Base-by-base conservation (phyloP, 2,797 vertebrate species). In the Labroides dimidiatus region DNA sequence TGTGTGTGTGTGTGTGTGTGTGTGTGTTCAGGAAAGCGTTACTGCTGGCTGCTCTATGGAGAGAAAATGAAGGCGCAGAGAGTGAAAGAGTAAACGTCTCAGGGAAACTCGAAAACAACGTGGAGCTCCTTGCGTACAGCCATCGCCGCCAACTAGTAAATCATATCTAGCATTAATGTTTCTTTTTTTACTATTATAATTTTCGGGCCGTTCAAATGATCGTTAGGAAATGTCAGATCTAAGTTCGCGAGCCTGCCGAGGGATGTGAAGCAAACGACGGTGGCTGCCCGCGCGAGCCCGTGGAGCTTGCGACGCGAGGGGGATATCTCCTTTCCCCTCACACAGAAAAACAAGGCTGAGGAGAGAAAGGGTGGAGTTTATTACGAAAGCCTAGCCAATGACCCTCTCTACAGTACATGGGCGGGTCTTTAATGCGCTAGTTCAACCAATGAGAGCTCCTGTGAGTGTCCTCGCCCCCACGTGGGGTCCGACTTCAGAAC, bases 281-380 rank as follows among this genome's bases (percentile, higher is more conserved):
- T 58, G 80, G 81, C 85, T 76, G 82, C 84, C 74, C 45, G 65
- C 79, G 80, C 85, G 78, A 85, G 89, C 83, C 84, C 73, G 71
- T 68, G 88, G 84, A 83, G 81, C 84, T 86, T 83, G 89, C 80
- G 90, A 82, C 84, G 89, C 80, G 90, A 83, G 85, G 85, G 81
- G 91, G 85, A 90, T 87, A 73, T 92, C 93, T 93, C 93, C 91
- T 86, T 87, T 87, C 92, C 93, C 89, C 82, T 67, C 81, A 69
- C 81, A 88, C 73, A 59, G 89, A 90, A 93, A 91, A 94, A 91
- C 87, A 87, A 90, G 83, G 74, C 45, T 72, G 49, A 77, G 77
- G 54, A 75, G 49, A 44, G 44, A 33, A 2, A 14, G 50, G 75
- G 60, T 13, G 75, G 64, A 4, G 54, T n/a, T 5, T 0, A 11